phyloP scores from a whole-genome alignment of 1,140 invertebrate genomes.

The Mya arenaria region DNA sequence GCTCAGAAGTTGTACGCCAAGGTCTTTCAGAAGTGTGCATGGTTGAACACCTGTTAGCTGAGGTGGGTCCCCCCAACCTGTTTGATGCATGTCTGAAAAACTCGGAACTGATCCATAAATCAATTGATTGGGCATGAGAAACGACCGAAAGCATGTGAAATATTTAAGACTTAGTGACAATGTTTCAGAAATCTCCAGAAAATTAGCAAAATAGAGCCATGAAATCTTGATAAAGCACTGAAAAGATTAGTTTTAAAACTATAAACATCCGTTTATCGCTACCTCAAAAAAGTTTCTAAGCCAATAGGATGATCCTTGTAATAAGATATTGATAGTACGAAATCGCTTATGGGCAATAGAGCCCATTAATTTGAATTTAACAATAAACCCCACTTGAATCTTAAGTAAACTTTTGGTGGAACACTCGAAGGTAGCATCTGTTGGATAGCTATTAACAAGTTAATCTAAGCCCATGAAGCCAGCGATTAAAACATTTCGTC shows the following conservation, averaged over 20 bases:
- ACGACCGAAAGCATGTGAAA: too few species aligned
- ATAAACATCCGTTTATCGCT: not conserved
- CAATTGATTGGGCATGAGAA: too few species aligned
- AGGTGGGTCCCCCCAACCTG: too few species aligned
- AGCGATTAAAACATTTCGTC: too few species aligned
- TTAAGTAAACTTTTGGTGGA: slow-evolving; percentile 13
- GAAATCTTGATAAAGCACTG: not conserved
- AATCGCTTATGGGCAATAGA: not conserved
- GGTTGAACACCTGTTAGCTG: too few species aligned
- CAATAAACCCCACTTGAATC: slow-evolving; percentile 14
- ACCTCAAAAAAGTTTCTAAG: not conserved
- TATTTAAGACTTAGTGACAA: too few species aligned
- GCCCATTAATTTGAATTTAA: not conserved
- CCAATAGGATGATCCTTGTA: too few species aligned
- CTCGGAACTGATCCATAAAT: too few species aligned
- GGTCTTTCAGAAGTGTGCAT: too few species aligned
- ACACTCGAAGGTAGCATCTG: slow-evolving; percentile 9
- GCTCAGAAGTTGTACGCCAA: too few species aligned
- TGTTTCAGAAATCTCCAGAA: not conserved
- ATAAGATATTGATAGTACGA: not conserved
- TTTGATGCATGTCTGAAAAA: too few species aligned
- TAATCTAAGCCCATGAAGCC: slow-evolving; percentile 4
- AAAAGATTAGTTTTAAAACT: not conserved
- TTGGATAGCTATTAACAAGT: slow-evolving; percentile 39
- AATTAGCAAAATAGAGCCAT: not conserved